Conservation (phyloP, 2,113 vertebrate species). For the Campylorhamphus procurvoides region DNA sequence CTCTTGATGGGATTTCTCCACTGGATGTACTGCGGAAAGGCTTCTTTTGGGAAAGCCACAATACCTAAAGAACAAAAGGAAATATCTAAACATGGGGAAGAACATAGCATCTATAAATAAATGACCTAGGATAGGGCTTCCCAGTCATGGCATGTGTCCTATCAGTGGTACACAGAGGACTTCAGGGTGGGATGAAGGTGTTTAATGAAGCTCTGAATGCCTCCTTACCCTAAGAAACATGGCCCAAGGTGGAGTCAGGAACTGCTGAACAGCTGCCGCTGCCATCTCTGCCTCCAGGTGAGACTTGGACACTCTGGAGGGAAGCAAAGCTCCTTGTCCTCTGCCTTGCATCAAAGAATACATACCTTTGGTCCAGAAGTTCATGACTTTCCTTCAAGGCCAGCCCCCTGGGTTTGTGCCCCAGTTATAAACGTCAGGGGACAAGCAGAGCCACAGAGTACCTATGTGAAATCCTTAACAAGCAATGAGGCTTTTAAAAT, state of each 20-base stretch:
- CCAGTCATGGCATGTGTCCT: neutral
- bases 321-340: neutral
- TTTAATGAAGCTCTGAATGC: neutral
- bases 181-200: neutral
- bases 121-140: neutral
- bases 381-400: neutral
- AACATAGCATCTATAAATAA: fast-evolving
- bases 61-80: neutral
- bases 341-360: neutral
- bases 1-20: neutral
- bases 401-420: neutral
- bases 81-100: neutral
- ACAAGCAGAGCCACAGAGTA: neutral
- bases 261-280: neutral
- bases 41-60: neutral
- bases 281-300: neutral
- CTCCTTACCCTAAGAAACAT: neutral
- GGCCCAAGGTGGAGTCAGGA: neutral
- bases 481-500: neutral
- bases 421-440: neutral
- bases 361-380: neutral
- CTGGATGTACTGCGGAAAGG: fast-evolving
- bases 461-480: neutral
- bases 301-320: fast-evolving
- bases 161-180: neutral